Evolutionary conservation across 2,888 invertebrate species (phyloP), one percentile per base, ranked within the genome.

Genomic region (Alloplasta piceator): DNA sequence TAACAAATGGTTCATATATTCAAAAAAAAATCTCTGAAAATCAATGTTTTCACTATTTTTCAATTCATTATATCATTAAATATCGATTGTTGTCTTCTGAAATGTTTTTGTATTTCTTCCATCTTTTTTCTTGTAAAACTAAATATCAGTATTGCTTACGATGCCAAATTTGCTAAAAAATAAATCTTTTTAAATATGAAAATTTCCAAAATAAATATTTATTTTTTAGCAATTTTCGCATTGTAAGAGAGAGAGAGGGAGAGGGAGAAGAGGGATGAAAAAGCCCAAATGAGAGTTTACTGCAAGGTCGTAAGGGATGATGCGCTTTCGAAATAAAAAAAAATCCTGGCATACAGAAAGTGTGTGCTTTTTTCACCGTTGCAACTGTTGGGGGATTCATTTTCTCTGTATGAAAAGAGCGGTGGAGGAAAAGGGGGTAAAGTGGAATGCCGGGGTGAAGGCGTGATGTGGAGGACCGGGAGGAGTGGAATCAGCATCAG

Each of bases 381-480:
- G 58, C 41, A 56, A 76, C 55, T 72, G 56, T 76, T 64, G 64
- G 58, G 26, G 26, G 1, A 26, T 43, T 68, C 43, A 72, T 73
- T 77, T 73, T 58, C 16, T 3, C 26, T 46, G 77, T 46, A 64
- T 73, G 73, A 64, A 80, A 73, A 16, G 26, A 12, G 14, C n/a
- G 10, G 26, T 14, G 14, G 14, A 52, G 16, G 16, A 39, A 12
- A 10, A n/a, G 6, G 16, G 16, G 41, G 6, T 26, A 10, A 75
- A 64, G 74, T 72, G 14, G 48, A 41, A 39, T n/a, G 63, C 16
- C 16, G 41, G 7, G 50, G 52, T 12, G n/a, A 63, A 26, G 60
- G 52, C 39, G 50, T 63, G 68, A 60, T 63, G 39, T 77, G 43
- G 67, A 48, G 43, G 67, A 48, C 71, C 56, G 61, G 61, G 26